A percentile compares a stretch with the other conserved stretches of the same genome.
phyloP scores from a whole-genome alignment of 2,797 vertebrate species.

The Sarcoramphus papa region DNA sequence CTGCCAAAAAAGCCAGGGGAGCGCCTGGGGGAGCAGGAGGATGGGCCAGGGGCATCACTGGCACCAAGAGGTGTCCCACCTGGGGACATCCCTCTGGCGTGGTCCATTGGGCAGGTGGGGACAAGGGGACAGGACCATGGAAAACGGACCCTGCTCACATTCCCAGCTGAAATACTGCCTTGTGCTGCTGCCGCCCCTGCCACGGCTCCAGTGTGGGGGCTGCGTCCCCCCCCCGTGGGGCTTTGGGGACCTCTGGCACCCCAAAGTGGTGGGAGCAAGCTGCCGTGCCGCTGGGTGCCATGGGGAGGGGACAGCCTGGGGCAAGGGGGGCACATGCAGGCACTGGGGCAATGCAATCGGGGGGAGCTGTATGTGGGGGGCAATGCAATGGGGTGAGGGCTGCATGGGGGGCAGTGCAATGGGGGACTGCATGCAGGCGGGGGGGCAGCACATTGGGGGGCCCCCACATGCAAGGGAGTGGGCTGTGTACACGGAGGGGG shows the following conservation, averaged over 20 bases:
- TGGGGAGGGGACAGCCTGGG: neutral
- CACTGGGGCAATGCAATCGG: accelerated
- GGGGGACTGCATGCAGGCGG: neutral
- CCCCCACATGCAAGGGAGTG: neutral
- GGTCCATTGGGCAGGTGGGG: neutral
- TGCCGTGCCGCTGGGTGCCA: neutral
- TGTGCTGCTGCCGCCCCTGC: neutral
- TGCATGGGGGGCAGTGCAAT: too few relatives aligned
- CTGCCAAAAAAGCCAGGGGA: neutral
- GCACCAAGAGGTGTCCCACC: neutral
- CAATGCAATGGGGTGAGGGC: neutral
- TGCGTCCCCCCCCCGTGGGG: accelerated
- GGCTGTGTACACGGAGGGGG: neutral
- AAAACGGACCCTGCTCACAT: neutral
- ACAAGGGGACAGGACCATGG: neutral
- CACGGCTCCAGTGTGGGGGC: neutral
- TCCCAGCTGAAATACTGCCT: accelerated
- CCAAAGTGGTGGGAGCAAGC: neutral
- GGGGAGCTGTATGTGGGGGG: too few relatives aligned
- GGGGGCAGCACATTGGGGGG: neutral
- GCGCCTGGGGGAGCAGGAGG: accelerated
- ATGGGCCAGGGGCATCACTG: accelerated
- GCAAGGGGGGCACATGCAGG: neutral
- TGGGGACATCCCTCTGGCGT: accelerated
- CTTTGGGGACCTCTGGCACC: neutral